Conservation (phyloP, 2,113 vertebrate species). For the Probosciger aterrimus region DNA sequence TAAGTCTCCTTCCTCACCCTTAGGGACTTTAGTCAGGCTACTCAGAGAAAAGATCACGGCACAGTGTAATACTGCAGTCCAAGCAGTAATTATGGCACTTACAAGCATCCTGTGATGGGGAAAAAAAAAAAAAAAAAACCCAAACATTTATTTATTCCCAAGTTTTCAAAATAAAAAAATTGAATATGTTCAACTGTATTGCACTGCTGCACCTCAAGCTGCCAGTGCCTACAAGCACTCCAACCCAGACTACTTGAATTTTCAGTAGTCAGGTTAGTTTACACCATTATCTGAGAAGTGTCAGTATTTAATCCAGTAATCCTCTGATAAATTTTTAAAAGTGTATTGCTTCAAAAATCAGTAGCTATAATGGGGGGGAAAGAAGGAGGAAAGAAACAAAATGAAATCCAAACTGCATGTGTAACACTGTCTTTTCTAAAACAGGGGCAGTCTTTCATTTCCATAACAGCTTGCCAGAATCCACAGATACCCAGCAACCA, state of each 20-base stretch:
- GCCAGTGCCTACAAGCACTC: background rate
- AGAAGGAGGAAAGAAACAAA: rapidly evolving
- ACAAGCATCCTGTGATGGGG: background rate
- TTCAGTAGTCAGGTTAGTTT: background rate
- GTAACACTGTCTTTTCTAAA: background rate
- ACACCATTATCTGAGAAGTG: background rate
- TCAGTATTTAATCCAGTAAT: background rate
- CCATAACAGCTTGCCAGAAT: background rate
- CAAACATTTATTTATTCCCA: background rate
- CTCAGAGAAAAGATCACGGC: background rate
- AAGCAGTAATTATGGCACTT: background rate
- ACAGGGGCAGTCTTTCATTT: background rate
- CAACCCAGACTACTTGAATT: background rate
- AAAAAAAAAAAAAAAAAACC: background rate
- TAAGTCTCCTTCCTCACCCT: background rate
- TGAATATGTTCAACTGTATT: background rate
- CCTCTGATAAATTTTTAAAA: background rate
- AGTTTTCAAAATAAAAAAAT: background rate
- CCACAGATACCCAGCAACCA: background rate
- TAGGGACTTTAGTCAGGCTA: background rate
- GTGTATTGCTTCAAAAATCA: background rate
- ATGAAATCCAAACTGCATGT: background rate
- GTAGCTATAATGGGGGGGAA: background rate
- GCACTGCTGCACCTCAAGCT: background rate
- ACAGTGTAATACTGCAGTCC: background rate